Percentiles rank a stretch among this genome's conserved stretches.
phyloP scores from a whole-genome alignment of 2,113 vertebrate species.

The Bubalus kerabau region DNA sequence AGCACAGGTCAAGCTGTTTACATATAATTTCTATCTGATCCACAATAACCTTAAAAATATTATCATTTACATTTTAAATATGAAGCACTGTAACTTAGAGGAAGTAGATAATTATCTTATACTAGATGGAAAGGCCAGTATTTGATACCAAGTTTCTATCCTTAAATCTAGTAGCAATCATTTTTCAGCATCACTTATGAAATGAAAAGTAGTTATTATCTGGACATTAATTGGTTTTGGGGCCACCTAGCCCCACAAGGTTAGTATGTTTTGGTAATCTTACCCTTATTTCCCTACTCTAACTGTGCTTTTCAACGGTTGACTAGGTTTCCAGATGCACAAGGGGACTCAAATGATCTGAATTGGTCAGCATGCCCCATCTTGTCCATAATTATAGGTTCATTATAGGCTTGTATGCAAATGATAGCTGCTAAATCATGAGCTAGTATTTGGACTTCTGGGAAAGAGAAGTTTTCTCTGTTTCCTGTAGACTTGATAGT shows the following conservation, averaged over 20 bases:
- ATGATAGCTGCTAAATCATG: not conserved
- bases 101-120: not conserved
- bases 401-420: not conserved
- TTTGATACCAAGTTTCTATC: not conserved
- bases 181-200: not conserved
- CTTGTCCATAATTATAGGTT: not conserved
- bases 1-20: not conserved
- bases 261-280: not conserved
- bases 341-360: not conserved
- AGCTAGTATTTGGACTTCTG: not conserved
- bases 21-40: not conserved
- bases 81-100: not conserved
- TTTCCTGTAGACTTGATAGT: not conserved
- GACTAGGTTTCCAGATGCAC: not conserved
- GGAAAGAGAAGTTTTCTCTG: not conserved
- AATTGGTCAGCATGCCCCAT: not conserved
- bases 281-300: not conserved
- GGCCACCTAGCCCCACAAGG: not conserved
- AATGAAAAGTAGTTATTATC: not conserved
- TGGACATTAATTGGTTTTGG: not conserved
- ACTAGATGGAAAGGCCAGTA: not conserved
- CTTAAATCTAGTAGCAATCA: not conserved
- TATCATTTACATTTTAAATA: not conserved
- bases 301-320: not conserved
- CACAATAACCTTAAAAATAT: not conserved